These are phyloP conservation scores for Tapirus terrestris DNA, from an alignment of 2,113 vertebrate species.

Conservation along the genomic window DNA sequence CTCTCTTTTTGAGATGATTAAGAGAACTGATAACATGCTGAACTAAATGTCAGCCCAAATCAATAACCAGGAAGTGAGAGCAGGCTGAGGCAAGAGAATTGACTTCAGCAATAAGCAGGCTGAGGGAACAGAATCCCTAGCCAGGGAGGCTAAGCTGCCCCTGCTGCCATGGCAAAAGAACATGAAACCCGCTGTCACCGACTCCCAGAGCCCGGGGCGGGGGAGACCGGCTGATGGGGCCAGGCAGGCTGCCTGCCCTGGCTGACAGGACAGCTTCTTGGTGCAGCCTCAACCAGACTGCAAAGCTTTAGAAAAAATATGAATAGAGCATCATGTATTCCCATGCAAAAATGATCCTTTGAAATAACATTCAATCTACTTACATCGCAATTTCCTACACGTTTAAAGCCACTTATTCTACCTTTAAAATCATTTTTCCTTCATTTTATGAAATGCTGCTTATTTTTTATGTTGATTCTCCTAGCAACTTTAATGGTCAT, in stretches of 20 bases:
- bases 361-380: background rate
- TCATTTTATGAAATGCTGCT: slow-evolving; percentile 28
- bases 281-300: background rate
- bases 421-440: background rate
- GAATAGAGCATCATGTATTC: background rate
- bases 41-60: slow-evolving; percentile 84
- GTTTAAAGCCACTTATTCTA: slow-evolving; percentile 20
- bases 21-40: slow-evolving; percentile 75
- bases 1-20: slow-evolving; percentile 72
- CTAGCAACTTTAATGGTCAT: background rate
- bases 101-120: slow-evolving; percentile 57
- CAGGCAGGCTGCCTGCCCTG: background rate
- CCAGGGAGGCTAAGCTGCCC: slow-evolving; percentile 49
- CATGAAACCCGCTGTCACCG: background rate
- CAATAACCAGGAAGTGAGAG: slow-evolving; percentile 75
- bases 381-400: background rate
- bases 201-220: background rate
- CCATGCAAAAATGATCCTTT: background rate
- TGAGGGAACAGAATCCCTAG: slow-evolving; percentile 47
- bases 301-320: slow-evolving; percentile 1
- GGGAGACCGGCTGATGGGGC: background rate
- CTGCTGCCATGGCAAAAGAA: slow-evolving; percentile 22
- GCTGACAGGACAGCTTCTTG: background rate
- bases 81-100: slow-evolving; percentile 63
- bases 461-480: slow-evolving; percentile 5